These are phyloP conservation scores for Linyphia triangularis DNA, from an alignment of 2,888 invertebrate genomes.

Conservation along the genomic window DNA sequence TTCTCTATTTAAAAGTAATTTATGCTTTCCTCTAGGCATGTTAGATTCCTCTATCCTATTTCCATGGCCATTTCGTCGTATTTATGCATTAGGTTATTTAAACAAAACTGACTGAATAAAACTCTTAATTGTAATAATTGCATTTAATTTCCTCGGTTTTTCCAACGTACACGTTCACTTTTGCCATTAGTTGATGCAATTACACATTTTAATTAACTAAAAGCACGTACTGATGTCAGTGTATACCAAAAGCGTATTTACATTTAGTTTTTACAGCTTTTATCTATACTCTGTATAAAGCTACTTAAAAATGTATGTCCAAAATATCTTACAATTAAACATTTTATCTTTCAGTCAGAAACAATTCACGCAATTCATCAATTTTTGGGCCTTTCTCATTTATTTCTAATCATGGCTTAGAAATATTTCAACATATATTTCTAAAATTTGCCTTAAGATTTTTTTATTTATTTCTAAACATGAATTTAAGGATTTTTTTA, in stretches of 20 bases:
- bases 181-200: conserved; percentile 51
- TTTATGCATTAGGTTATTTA: conserved; percentile 24
- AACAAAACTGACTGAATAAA: conserved; percentile 40
- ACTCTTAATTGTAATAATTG: conserved; percentile 48
- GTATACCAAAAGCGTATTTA: neutral
- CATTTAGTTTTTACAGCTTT: no score
- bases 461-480: no score
- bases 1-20: neutral
- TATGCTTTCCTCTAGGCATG: neutral
- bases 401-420: no score
- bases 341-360: no score
- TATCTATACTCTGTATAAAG: no score
- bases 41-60: neutral
- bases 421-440: no score
- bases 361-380: no score
- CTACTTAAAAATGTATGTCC: no score
- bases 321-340: no score
- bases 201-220: conserved; percentile 44
- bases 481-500: no score
- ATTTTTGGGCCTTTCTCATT: no score
- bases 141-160: conserved; percentile 37
- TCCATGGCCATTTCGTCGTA: neutral
- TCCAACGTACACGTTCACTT: neutral
- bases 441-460: no score
- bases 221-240: conserved; percentile 37